Evolutionary conservation across 2,797 vertebrate genomes (phyloP), one percentile per base, ranked within the genome.

Genomic region (Australoheros facetus): DNA sequence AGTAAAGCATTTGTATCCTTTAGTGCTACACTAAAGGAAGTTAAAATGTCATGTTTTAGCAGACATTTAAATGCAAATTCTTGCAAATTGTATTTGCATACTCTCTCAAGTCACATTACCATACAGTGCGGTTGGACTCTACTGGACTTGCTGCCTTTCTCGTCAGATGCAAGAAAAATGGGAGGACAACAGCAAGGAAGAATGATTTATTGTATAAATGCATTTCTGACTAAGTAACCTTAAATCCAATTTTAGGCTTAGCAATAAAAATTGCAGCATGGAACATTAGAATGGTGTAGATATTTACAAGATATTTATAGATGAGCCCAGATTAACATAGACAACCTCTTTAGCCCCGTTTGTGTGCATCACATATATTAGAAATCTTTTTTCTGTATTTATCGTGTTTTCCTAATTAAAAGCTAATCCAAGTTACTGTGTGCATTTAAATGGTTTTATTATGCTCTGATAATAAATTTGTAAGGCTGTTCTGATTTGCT

Each of bases 31-130:
- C 58, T 55, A 59, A 81, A 84, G 62, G 54, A 81, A 83, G 73
- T 69, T 58, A 59, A 71, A 58, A 34, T 81, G 58, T 53, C 58
- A 30, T 75, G 58, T 72, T 77, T 85, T 85, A 85, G 71, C 34
- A 26, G 72, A 75, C 45, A 87, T 90, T 75, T 77, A 76, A 81
- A 92, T 85, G 85, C 80, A 86, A 84, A 89, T 88, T 79, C 57
- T 79, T 80, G 59, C 70, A 82, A 85, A 90, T 83, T 66, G 23
- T 77, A 84, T 93, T 82, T 91, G 76, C 81, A 85, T 81, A 76
- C 71, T 55, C 55, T 55, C 55, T 75, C 80, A 70, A 76, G 71
- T 62, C n/a, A 34, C 34, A 78, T 83, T 75, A 69, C 19, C 78
- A 56, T 56, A 56, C 42, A 71, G 75, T 73, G 71, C 77, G 79